Conservation (phyloP, 2,113 vertebrate species). For the Alexandromys fortis region DNA sequence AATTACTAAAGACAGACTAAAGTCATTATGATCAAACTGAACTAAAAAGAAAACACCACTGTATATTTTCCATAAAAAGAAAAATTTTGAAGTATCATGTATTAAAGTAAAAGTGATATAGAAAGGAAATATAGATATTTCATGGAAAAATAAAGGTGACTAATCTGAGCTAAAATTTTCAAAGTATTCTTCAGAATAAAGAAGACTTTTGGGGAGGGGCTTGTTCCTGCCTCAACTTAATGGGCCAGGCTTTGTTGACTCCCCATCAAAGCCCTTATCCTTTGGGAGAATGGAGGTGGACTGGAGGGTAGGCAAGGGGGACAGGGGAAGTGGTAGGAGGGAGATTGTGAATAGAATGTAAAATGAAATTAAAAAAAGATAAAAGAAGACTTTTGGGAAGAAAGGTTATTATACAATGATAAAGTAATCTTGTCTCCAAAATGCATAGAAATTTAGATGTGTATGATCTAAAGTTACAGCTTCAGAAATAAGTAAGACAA, state of each 20-base stretch:
- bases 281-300: too few species aligned
- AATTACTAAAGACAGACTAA: background rate
- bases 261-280: too few species aligned
- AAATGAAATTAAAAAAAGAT: too few species aligned
- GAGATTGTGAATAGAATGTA: too few species aligned
- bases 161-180: background rate
- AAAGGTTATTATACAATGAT: background rate
- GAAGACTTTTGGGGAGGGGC: background rate
- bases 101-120: background rate
- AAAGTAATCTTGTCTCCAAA: background rate
- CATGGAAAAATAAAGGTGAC: background rate
- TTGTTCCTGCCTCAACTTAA: too few species aligned
- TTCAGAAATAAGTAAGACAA: background rate
- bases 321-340: too few species aligned
- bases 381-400: background rate
- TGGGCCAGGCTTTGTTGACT: too few species aligned
- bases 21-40: background rate
- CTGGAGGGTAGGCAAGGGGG: too few species aligned
- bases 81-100: background rate
- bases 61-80: background rate
- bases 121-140: background rate
- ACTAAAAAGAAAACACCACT: background rate
- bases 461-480: background rate
- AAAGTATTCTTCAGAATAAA: background rate
- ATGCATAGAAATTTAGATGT: background rate